Percentiles rank a stretch among this genome's conserved stretches.
These are phyloP conservation scores for Gadopsis marmoratus DNA, from an alignment of 2,797 vertebrate genomes.

Conservation along the genomic window DNA sequence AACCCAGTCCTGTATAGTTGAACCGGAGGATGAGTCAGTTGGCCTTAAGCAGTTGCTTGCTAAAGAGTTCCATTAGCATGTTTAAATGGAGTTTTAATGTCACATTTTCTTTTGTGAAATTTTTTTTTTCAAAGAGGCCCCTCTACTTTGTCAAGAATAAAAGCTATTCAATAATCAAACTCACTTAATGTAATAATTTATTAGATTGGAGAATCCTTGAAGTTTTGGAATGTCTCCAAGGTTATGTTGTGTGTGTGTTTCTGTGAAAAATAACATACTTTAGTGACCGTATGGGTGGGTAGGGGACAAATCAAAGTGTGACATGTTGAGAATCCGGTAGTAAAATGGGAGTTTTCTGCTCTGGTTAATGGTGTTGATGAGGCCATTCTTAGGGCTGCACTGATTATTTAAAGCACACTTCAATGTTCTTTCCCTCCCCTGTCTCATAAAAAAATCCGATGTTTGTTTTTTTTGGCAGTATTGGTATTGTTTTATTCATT, in stretches of 20 bases:
- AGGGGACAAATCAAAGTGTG: slow-evolving; percentile 5
- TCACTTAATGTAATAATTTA: not conserved
- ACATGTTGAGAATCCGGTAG: not conserved
- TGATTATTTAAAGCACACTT: slow-evolving; percentile 16
- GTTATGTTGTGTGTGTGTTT: not conserved
- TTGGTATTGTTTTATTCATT: slow-evolving; percentile 19
- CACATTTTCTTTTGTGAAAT: no score
- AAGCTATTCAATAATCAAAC: not conserved
- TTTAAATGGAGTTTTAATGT: not conserved
- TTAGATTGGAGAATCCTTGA: not conserved
- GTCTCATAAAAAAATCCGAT: slow-evolving; percentile 19
- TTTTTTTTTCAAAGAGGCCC: no score
- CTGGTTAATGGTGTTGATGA: slow-evolving; percentile 1
- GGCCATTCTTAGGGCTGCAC: not conserved
- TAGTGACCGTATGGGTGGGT: not conserved
- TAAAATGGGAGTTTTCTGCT: slow-evolving; percentile 5
- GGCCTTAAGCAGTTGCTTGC: not conserved
- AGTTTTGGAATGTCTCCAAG: not conserved
- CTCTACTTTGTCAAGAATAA: slow-evolving; percentile 1
- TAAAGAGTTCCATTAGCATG: not conserved
- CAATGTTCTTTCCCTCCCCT: not conserved
- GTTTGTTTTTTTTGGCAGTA: not conserved
- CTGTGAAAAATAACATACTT: slow-evolving; percentile 12
- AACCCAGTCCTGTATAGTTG: not conserved
- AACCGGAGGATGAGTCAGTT: slow-evolving; percentile 19